Percentiles rank a stretch among this genome's conserved stretches.
These are phyloP conservation scores for Xyrichtys novacula DNA, from an alignment of 2,797 vertebrate species.

Conservation along the genomic window DNA sequence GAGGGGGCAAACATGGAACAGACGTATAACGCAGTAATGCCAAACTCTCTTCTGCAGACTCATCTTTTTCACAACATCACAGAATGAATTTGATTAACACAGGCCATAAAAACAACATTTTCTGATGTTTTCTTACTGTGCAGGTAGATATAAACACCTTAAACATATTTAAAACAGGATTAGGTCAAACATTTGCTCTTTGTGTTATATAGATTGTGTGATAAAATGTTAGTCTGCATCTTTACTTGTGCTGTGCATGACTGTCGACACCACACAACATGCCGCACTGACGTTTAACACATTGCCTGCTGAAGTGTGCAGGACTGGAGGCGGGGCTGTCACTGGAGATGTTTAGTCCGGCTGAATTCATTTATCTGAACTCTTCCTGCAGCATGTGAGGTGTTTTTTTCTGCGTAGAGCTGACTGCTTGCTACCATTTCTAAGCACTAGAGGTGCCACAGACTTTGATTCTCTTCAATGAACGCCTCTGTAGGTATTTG, in stretches of 20 bases:
- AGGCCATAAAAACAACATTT: slow-evolving; percentile 1
- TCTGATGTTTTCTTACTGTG: background rate
- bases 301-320: slow-evolving; percentile 29
- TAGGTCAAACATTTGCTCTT: slow-evolving; percentile 9
- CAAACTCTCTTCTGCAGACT: slow-evolving; percentile 17
- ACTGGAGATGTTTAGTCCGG: slow-evolving; percentile 38
- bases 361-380: slow-evolving; percentile 34
- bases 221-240: slow-evolving; percentile 19
- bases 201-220: slow-evolving; percentile 9
- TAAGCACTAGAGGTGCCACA: slow-evolving; percentile 33
- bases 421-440: background rate
- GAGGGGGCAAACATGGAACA: slow-evolving; percentile 33
- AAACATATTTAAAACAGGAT: slow-evolving; percentile 14
- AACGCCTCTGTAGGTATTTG: slow-evolving; percentile 24
- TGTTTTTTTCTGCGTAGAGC: background rate
- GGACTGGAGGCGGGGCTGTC: slow-evolving; percentile 30
- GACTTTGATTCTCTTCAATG: slow-evolving; percentile 11
- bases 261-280: slow-evolving; percentile 5
- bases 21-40: slow-evolving; percentile 31
- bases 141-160: background rate
- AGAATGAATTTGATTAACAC: slow-evolving; percentile 14
- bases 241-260: slow-evolving; percentile 6
- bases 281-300: slow-evolving; percentile 17
- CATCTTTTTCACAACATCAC: slow-evolving; percentile 30
- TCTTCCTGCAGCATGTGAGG: slow-evolving; percentile 19